Percentiles rank a stretch among this genome's conserved stretches.
Evolutionary conservation across 2,113 vertebrate species (phyloP).

Genomic region (Miniopterus natalensis): DNA sequence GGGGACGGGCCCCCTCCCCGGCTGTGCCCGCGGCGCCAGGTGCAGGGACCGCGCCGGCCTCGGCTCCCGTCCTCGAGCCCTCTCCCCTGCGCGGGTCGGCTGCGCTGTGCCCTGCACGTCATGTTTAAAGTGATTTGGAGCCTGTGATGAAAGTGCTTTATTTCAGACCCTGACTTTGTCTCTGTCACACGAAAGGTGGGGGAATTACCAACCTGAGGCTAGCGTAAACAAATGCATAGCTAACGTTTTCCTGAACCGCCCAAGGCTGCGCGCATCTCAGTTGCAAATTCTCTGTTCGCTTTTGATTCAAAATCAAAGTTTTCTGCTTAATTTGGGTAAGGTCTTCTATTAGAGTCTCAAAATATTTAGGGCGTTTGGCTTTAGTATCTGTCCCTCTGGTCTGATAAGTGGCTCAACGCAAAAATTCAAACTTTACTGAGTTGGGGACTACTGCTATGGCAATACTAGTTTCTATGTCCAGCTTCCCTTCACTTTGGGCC

Average conservation of each 20-base stretch:
- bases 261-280: not conserved
- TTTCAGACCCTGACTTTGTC: not conserved
- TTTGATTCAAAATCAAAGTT: not conserved
- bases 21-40: too few relatives aligned
- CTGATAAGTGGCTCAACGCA: not conserved
- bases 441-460: not conserved
- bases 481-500: not conserved
- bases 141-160: accelerated
- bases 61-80: too few relatives aligned
- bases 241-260: not conserved
- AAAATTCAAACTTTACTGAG: not conserved
- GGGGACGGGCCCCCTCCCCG: too few relatives aligned
- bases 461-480: not conserved
- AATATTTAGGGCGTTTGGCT: not conserved
- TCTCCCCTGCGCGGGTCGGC: too few relatives aligned
- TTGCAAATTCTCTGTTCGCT: not conserved
- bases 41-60: too few relatives aligned
- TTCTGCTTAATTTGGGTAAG: not conserved
- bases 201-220: not conserved
- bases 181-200: not conserved
- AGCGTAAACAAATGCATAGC: not conserved
- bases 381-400: not conserved
- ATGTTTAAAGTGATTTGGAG: not conserved
- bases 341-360: not conserved
- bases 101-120: not conserved